A percentile compares a stretch with the other conserved stretches of the same genome.
These are phyloP conservation scores for Petrophora chlorosata DNA, from an alignment of 2,888 invertebrate genomes.

Conservation along the genomic window DNA sequence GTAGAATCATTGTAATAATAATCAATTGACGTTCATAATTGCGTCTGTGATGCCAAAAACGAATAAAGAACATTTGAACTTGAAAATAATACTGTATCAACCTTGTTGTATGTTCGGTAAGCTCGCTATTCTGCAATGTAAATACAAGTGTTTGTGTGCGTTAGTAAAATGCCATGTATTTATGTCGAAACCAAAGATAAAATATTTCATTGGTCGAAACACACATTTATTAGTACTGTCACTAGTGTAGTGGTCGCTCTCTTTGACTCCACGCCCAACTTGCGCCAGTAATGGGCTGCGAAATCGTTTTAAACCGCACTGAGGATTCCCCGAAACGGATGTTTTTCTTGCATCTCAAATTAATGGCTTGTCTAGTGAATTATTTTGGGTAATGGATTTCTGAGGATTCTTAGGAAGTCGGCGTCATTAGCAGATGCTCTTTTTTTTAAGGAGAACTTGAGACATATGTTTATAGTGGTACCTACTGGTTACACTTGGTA, in stretches of 20 bases:
- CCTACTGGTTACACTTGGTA: too few relatives aligned
- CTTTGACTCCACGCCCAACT: constrained; percentile 27
- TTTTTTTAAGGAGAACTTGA: too few relatives aligned
- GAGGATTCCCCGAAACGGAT: constrained; percentile 21
- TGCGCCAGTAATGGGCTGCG: constrained; percentile 29
- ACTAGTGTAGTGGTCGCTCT: constrained; percentile 10
- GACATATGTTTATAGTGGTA: too few relatives aligned
- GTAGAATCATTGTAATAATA: too few relatives aligned
- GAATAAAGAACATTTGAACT: too few relatives aligned
- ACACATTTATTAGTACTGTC: not conserved
- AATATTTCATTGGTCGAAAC: not conserved
- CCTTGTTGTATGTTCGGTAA: too few relatives aligned
- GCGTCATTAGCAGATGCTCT: not conserved
- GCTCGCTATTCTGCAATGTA: too few relatives aligned
- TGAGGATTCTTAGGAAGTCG: constrained; percentile 1
- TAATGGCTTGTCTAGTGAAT: constrained; percentile 25
- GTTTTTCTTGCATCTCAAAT: constrained; percentile 32
- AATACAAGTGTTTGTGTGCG: too few relatives aligned
- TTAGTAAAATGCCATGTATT: too few relatives aligned
- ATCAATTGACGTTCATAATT: too few relatives aligned
- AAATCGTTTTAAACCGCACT: constrained; percentile 29
- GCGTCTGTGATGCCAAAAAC: too few relatives aligned
- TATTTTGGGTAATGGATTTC: constrained; percentile 25
- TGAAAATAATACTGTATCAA: too few relatives aligned
- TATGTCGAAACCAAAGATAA: not conserved